These are phyloP conservation scores for Chromoteleia sp. DNA, from an alignment of 2,888 invertebrate species.

Conservation along the genomic window DNA sequence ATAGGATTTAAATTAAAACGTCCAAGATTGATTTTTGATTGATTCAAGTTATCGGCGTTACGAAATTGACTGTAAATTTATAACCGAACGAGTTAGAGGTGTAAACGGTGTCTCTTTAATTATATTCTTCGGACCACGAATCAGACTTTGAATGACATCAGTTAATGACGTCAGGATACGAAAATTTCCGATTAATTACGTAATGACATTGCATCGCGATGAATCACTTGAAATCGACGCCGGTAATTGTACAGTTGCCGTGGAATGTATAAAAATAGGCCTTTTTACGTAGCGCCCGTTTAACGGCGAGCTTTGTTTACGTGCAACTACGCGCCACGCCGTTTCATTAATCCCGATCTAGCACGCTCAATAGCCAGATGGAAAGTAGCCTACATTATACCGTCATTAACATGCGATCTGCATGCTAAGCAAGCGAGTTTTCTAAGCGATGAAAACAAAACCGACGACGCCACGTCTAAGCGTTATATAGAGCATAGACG, in stretches of 20 bases:
- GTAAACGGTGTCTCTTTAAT: too few species aligned
- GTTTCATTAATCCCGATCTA: conserved; percentile 73
- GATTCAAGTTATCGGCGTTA: too few species aligned
- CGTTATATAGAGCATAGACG: conserved; percentile 74
- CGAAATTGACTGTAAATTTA: too few species aligned
- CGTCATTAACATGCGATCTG: conserved; percentile 75
- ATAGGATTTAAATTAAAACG: too few species aligned
- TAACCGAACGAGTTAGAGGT: too few species aligned
- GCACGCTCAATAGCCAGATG: conserved; percentile 72
- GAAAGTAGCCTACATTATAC: conserved; percentile 77
- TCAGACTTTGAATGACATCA: not conserved
- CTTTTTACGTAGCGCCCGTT: conserved; percentile 54
- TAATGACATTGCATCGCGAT: conserved; percentile 62
- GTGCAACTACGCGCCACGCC: conserved; percentile 49
- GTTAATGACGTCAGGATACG: conserved; percentile 5
- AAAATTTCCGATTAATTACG: conserved; percentile 51
- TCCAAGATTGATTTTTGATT: too few species aligned
- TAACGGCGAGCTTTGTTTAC: conserved; percentile 63
- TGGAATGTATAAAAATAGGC: conserved; percentile 56
- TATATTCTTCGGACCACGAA: too few species aligned
- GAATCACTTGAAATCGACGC: conserved; percentile 58
- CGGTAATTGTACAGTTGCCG: conserved; percentile 41
- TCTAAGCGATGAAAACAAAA: conserved; percentile 75
- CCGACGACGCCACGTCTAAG: conserved; percentile 70
- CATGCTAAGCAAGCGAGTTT: conserved; percentile 76